Base-by-base conservation (phyloP, 1,140 invertebrate genomes). In the Ceratosolen solmsi region DNA sequence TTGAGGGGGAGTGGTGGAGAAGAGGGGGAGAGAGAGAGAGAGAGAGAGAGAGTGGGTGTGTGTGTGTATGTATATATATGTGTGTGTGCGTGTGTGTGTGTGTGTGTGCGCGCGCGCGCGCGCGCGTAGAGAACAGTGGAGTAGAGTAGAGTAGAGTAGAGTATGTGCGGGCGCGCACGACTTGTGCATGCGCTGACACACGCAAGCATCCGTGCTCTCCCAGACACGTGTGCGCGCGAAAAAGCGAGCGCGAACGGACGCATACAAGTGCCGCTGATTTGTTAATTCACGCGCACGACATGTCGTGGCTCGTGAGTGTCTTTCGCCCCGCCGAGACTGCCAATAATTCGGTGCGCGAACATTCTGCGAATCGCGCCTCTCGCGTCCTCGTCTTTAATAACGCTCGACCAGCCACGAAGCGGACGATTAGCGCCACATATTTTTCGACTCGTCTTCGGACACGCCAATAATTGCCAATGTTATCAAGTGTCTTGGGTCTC, bases 171-270 rank as follows among this genome's bases (percentile, higher is more conserved):
- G n/a, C n/a, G n/a, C n/a, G n/a, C n/a, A n/a, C 0, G 4, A 9
- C 2, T 83, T 65, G 82, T 73, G 54, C 80, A 80, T 80, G 82
- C 80, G 84, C 79, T 78, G 56, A 80, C 70, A 63, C 70, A 30
- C 49, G 51, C 30, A 56, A n/a, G 74, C 54, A 8, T 70, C 71
- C 27, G 22, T 22, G 25, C 38, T 41, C 0, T n/a, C 33, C n/a
- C 46, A 3, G n/a, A 11, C 41, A 70, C 30, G 51, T 54, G 60
- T 79, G n/a, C n/a, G 33, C 71, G n/a, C n/a, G 33, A n/a, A 0
- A n/a, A 38, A 38, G 30, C 15, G 13, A 30, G 20, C 17, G 63
- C 63, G 63, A 25, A 63, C 60, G 33, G 33, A 25, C 63, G 33
- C 27, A 72, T 56, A 9, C 17, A 33, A 54, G 49, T 54, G 71